Evolutionary conservation across 2,888 invertebrate genomes (phyloP).

Genomic region (Anthrax anthrax): DNA sequence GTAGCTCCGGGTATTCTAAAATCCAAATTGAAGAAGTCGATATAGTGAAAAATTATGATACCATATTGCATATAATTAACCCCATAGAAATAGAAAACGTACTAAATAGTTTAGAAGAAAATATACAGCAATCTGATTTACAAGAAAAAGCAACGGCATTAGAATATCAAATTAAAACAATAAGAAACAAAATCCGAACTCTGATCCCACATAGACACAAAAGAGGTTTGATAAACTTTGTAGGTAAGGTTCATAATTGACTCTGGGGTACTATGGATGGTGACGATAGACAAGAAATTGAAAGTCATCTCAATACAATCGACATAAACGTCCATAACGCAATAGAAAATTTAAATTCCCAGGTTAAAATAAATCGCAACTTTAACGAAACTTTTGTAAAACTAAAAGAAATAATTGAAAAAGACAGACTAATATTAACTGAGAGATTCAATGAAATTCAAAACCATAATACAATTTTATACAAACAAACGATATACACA

Average conservation of each 20-base stretch:
- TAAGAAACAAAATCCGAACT: neutral
- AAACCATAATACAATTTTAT: neutral
- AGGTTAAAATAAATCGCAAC: conserved; percentile 1
- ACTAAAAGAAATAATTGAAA: conserved; percentile 1
- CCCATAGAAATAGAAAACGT: neutral
- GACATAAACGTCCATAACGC: conserved; percentile 4
- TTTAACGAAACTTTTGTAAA: conserved; percentile 1
- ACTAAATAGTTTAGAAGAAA: neutral
- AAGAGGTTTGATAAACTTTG: conserved; percentile 2
- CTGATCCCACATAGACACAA: neutral
- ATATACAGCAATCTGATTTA: neutral
- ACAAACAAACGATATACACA: neutral
- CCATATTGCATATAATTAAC: conserved; percentile 1
- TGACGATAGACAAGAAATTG: neutral
- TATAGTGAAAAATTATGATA: neutral
- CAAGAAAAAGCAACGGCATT: neutral
- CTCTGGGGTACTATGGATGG: conserved; percentile 5
- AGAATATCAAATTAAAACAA: neutral
- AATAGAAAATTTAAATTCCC: conserved; percentile 1
- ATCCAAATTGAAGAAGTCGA: neutral
- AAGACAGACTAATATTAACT: neutral
- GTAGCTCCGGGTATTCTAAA: neutral
- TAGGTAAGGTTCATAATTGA: conserved; percentile 1
- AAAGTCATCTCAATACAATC: conserved; percentile 2
- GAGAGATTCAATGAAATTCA: neutral